A percentile compares a stretch with the other conserved stretches of the same genome.
Conservation (phyloP, 2,797 vertebrate genomes). For the Anolis apletophallus region DNA sequence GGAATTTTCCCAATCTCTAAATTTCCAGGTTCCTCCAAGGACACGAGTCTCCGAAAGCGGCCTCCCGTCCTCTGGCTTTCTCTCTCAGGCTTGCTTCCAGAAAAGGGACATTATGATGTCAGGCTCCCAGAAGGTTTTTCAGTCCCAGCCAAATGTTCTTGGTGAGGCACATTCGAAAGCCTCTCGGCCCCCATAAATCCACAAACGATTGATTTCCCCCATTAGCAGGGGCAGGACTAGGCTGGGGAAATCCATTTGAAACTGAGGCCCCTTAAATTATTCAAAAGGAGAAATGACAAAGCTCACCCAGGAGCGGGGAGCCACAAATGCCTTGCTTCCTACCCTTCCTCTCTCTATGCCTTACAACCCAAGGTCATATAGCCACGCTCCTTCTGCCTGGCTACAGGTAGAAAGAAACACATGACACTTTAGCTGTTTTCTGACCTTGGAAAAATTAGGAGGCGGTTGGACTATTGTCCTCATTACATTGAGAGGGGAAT, state of each 20-base stretch:
- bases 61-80: not conserved
- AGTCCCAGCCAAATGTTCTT: conserved; percentile 30
- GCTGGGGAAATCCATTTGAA: conserved; percentile 63
- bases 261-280: conserved; percentile 73
- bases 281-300: conserved; percentile 68
- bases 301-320: conserved; percentile 2
- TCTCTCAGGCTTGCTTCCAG: too few species aligned
- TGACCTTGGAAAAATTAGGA: too few species aligned
- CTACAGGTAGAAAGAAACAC: not conserved
- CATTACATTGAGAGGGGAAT: too few species aligned
- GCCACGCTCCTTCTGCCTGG: not conserved
- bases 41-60: not conserved
- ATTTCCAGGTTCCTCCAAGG: not conserved
- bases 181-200: conserved; percentile 64
- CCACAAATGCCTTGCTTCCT: not conserved
- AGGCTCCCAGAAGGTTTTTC: not conserved
- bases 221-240: conserved; percentile 64
- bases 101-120: not conserved
- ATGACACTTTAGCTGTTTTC: too few species aligned
- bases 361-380: conserved; percentile 6
- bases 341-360: not conserved
- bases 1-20: too few species aligned
- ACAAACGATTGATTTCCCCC: conserved; percentile 75
- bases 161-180: conserved; percentile 30
- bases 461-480: too few species aligned